Percentiles rank a stretch among this genome's conserved stretches.
phyloP scores from a whole-genome alignment of 1,140 invertebrate genomes.

The Neotoxoptera formosana region DNA sequence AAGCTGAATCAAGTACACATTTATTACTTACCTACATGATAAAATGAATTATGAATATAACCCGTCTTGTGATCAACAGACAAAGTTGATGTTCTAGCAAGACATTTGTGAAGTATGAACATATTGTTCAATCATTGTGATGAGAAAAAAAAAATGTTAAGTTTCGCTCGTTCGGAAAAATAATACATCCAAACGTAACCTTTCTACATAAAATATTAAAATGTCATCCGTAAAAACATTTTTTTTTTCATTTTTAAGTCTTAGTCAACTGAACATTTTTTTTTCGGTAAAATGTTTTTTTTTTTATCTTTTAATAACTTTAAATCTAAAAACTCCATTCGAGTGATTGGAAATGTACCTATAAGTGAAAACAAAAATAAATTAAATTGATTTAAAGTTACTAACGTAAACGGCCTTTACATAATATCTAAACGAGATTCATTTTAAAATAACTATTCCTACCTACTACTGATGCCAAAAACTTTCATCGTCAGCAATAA shows the following conservation, averaged over 20 bases:
- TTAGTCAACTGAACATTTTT: not conserved
- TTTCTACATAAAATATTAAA: conserved; percentile 5
- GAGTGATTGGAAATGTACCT: not conserved
- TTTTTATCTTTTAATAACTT: not conserved
- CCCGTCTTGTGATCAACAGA: not conserved
- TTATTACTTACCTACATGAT: not conserved
- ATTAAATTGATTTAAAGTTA: not conserved
- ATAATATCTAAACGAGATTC: not conserved
- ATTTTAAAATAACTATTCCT: not conserved
- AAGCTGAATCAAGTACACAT: not conserved
- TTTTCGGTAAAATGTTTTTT: not conserved
- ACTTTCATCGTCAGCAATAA: not conserved
- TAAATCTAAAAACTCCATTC: not conserved
- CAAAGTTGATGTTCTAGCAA: not conserved
- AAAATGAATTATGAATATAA: not conserved
- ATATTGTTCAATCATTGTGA: not conserved
- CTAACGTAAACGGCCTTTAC: not conserved
- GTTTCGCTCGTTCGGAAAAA: not conserved
- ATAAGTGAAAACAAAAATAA: no score
- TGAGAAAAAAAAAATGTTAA: not conserved
- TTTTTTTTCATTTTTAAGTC: not conserved
- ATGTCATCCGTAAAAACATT: not conserved
- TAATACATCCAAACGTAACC: not conserved
- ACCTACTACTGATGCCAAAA: no score
- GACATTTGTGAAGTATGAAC: not conserved